Base-by-base conservation (phyloP, 2,113 vertebrate genomes). In the Chionis minor region DNA sequence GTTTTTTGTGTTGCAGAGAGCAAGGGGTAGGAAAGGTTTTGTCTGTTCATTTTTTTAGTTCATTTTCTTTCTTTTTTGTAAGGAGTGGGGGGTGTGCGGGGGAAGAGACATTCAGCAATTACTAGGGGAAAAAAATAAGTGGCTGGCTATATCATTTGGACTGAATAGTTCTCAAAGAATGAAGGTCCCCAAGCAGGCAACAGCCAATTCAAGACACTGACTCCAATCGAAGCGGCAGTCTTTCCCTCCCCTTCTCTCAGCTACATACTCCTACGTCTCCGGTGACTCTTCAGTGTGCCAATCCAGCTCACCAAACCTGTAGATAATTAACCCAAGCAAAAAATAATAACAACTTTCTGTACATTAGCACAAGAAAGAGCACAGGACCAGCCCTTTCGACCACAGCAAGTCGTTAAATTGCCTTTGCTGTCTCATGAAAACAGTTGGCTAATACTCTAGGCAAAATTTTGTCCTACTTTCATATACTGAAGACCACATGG, bases 241-340 rank as follows among this genome's bases (percentile, higher is more conserved):
- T 73, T 94, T 91, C 81, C 94, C 63, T 74, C 55, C 92, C 77
- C 67, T 94, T 93, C 81, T 91, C 96, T 87, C 88, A 86, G 59
- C 83, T 89, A 66, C 69, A 59, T 8, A 71, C 3, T 95, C 55
- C 72, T 90, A 18, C 47, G 40, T 55, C 52, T 67, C 38, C 49
- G 32, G 73, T 65, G 51, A 88, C 88, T 90, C 75, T 89, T 92
- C 83, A 51, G 23, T 71, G 59, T 67, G 61, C 47, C 73, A 87
- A 54, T 89, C 21, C 77, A 87, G 77, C 73, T 91, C 69, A 94
- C 40, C 75, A 91, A 96, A 95, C 83, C 89, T 84, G 89, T 16
- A 81, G 77, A 81, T 54, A 91, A 92, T 92, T 91, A 87, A 87
- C 65, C 51, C 59, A 93, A 73, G 45, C 10, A 73, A 92, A 85